These are phyloP conservation scores for Drosophila insularis DNA, from an alignment of 1,140 invertebrate genomes.

Conservation along the genomic window DNA sequence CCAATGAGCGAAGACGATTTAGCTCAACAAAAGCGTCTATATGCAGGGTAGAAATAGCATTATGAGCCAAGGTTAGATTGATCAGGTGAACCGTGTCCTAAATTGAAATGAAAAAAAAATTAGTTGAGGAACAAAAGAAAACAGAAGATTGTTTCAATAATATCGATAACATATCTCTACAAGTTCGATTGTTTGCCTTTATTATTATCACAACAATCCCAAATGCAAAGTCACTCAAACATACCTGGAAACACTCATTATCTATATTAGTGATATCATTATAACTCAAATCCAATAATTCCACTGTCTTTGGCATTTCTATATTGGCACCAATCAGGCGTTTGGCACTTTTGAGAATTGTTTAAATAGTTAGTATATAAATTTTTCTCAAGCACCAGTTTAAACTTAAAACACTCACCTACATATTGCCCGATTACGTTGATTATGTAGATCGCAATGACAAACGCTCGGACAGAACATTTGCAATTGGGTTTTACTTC, in stretches of 20 bases:
- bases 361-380: neutral
- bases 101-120: neutral
- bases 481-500: constrained; percentile 61
- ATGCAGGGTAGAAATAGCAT: constrained; percentile 70
- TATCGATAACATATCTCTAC: too few relatives aligned
- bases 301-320: constrained; percentile 68
- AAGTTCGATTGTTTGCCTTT: too few relatives aligned
- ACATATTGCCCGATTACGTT: constrained; percentile 76
- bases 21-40: constrained; percentile 66
- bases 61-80: constrained; percentile 64
- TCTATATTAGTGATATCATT: constrained; percentile 81
- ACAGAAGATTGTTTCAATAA: neutral
- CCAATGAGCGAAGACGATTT: constrained; percentile 50
- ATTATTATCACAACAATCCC: too few relatives aligned
- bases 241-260: constrained; percentile 70
- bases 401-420: constrained; percentile 51
- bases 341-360: constrained; percentile 55
- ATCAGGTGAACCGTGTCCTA: constrained; percentile 62
- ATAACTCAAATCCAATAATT: constrained; percentile 74
- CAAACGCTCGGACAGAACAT: constrained; percentile 71
- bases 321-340: constrained; percentile 74
- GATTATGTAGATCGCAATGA: constrained; percentile 63
- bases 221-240: neutral
- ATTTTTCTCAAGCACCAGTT: neutral
- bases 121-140: neutral